A percentile compares a stretch with the other conserved stretches of the same genome.
These are phyloP conservation scores for Melipona bicolor DNA, from an alignment of 2,888 invertebrate genomes.

Conservation along the genomic window DNA sequence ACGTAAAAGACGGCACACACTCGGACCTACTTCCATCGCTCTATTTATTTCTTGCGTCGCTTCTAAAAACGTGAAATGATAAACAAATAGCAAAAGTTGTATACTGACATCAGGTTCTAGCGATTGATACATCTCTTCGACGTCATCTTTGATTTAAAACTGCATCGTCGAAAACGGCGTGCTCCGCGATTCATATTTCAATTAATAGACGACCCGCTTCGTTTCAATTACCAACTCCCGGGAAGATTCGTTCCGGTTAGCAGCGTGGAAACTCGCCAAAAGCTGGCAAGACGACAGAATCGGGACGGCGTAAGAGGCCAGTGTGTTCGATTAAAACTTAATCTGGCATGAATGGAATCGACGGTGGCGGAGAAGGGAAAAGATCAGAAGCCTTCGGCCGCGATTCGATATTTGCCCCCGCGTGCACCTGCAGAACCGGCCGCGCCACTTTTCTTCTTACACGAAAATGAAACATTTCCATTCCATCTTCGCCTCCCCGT, in stretches of 20 bases:
- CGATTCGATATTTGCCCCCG: conserved; percentile 41
- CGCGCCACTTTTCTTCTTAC: conserved; percentile 31
- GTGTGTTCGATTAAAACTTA: conserved; percentile 30
- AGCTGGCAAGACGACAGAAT: conserved; percentile 11
- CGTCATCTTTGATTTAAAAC: background rate
- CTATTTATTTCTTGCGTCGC: too few species aligned
- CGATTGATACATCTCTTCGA: too few species aligned
- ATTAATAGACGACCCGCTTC: conserved; percentile 6
- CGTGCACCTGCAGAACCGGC: conserved; percentile 42
- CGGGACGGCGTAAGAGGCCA: background rate
- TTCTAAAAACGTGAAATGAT: too few species aligned
- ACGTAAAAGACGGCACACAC: too few species aligned
- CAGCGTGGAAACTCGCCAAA: background rate
- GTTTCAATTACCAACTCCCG: background rate
- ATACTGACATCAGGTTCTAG: too few species aligned
- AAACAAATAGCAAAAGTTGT: too few species aligned
- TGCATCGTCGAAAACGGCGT: background rate
- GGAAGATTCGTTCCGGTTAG: conserved; percentile 3
- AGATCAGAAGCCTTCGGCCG: background rate
- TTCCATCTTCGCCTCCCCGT: background rate
- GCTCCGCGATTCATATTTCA: background rate
- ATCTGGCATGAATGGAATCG: conserved; percentile 41
- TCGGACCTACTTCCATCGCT: too few species aligned
- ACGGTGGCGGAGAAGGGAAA: background rate
- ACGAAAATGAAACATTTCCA: conserved; percentile 44